Conservation (phyloP, 2,797 vertebrate species). For the Danio aesculapii region DNA sequence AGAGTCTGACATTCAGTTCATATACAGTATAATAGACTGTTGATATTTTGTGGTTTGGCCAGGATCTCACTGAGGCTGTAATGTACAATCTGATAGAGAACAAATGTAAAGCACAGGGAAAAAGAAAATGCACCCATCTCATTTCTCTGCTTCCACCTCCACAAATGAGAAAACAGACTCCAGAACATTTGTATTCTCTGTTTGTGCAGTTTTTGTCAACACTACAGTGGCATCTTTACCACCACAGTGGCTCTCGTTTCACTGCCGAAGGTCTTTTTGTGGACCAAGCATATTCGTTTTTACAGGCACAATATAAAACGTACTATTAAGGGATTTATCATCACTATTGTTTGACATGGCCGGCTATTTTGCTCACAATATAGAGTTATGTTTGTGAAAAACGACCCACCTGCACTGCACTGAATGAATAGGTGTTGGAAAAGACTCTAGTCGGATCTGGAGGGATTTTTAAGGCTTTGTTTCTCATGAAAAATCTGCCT, state of each 20-base stretch:
- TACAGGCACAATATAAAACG: slow-evolving; percentile 30
- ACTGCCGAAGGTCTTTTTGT: slow-evolving; percentile 14
- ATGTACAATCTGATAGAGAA: background rate
- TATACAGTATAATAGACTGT: slow-evolving; percentile 2
- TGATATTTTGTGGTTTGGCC: background rate
- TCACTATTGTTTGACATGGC: slow-evolving; percentile 8
- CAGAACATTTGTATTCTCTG: slow-evolving; percentile 20
- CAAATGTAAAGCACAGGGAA: background rate
- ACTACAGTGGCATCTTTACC: slow-evolving; percentile 28
- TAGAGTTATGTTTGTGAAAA: background rate
- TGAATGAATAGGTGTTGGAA: background rate
- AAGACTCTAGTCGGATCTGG: background rate
- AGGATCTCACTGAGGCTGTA: background rate
- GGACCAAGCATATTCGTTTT: slow-evolving; percentile 15
- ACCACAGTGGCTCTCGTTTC: slow-evolving; percentile 20
- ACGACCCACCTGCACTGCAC: slow-evolving; percentile 14
- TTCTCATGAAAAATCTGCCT: slow-evolving; percentile 4
- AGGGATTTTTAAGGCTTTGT: slow-evolving; percentile 5
- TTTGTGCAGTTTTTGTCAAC: slow-evolving; percentile 22
- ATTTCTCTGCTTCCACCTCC: background rate
- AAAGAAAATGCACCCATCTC: background rate
- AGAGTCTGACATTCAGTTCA: background rate
- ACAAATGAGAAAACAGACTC: background rate
- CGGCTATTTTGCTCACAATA: slow-evolving; percentile 15
- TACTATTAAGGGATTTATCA: slow-evolving; percentile 32